phyloP scores from a whole-genome alignment of 2,888 invertebrate species.

The Brachynemurus nebulosus region DNA sequence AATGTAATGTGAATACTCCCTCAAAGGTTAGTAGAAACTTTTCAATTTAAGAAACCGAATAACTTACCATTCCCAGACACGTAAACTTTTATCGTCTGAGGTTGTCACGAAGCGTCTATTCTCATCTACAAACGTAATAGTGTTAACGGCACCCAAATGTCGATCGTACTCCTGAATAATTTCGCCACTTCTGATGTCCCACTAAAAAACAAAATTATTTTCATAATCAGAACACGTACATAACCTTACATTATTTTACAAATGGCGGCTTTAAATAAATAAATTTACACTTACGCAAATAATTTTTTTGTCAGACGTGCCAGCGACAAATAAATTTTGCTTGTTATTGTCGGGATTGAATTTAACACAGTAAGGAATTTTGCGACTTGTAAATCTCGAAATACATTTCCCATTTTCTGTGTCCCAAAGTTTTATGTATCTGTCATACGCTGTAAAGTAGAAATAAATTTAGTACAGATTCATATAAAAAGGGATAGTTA shows the following conservation, averaged over 20 bases:
- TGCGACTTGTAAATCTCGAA: conserved; percentile 82
- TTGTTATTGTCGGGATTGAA: conserved; percentile 97
- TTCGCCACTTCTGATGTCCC: conserved; percentile 91
- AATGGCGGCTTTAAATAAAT: no score
- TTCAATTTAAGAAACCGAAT: no score
- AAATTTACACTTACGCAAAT: conserved; percentile 69
- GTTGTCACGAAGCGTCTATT: conserved; percentile 96
- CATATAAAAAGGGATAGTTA: conserved; percentile 8
- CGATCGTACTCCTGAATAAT: conserved; percentile 97
- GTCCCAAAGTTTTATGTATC: conserved; percentile 98
- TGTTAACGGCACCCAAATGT: conserved; percentile 96
- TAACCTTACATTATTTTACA: not conserved
- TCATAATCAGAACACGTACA: conserved; percentile 2
- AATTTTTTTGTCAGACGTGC: conserved; percentile 98
- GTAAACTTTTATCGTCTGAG: conserved; percentile 95
- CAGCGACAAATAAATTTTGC: conserved; percentile 94
- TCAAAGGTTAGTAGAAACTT: no score
- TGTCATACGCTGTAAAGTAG: conserved; percentile 65
- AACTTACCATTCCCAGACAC: conserved; percentile 99
- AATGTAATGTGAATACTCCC: no score
- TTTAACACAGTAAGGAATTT: conserved; percentile 96
- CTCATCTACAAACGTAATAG: conserved; percentile 98
- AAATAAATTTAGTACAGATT: conserved; percentile 1
- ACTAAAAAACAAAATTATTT: conserved; percentile 41
- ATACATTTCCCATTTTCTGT: conserved; percentile 88